These are phyloP conservation scores for Moxostoma hubbsi DNA, from an alignment of 2,797 vertebrate species.

Conservation along the genomic window DNA sequence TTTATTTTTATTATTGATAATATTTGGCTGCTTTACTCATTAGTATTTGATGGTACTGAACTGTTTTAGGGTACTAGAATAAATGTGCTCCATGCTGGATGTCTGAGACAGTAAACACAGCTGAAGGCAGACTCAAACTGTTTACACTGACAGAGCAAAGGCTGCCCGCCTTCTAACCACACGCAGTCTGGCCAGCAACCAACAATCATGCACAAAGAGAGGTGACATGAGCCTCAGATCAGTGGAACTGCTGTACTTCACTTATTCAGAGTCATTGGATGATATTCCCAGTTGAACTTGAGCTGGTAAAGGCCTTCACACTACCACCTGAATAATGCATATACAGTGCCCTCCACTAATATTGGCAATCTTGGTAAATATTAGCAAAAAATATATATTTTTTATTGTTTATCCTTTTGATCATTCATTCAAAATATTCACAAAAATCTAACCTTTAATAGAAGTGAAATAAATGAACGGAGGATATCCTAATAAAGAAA, in stretches of 20 bases:
- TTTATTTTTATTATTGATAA: slow-evolving; percentile 16
- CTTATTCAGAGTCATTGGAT: background rate
- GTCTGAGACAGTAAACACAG: slow-evolving; percentile 75
- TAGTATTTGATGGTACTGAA: slow-evolving; percentile 31
- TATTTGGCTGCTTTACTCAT: slow-evolving; percentile 13
- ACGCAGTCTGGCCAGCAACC: slow-evolving; percentile 32
- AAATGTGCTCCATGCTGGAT: slow-evolving; percentile 65
- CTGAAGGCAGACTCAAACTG: slow-evolving; percentile 59
- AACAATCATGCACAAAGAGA: slow-evolving; percentile 16
- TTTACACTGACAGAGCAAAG: slow-evolving; percentile 49
- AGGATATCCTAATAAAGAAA: no score
- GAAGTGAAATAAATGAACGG: no score
- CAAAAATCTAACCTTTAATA: no score
- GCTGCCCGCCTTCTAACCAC: slow-evolving; percentile 37
- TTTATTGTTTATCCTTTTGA: no score
- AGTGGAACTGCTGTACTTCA: slow-evolving; percentile 1
- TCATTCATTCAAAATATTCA: no score
- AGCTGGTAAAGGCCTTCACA: slow-evolving; percentile 9
- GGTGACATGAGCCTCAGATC: slow-evolving; percentile 27
- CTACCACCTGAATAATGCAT: background rate
- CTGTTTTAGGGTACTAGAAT: slow-evolving; percentile 58
- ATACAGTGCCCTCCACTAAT: background rate
- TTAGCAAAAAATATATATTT: no score
- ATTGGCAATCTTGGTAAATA: no score
- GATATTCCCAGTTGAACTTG: background rate